Evolutionary conservation across 2,888 invertebrate genomes (phyloP).

Genomic region (Morpho helenor): DNA sequence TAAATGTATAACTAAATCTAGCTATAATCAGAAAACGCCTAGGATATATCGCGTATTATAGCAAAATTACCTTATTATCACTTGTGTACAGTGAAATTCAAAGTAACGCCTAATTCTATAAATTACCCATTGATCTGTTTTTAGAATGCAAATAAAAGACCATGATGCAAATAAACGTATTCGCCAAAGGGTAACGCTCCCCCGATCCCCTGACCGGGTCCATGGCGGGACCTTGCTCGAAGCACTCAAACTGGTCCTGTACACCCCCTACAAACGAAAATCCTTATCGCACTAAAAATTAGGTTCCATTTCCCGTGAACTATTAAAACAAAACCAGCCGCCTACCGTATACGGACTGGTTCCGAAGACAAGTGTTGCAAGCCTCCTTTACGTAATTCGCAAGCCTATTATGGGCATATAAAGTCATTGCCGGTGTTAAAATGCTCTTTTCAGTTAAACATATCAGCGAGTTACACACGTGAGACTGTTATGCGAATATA

Average conservation of each 20-base stretch:
- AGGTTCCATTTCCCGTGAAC: conserved; percentile 6
- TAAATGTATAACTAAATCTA: too few relatives aligned
- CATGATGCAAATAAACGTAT: conserved; percentile 26
- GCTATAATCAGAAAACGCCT: too few relatives aligned
- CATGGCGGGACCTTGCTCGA: conserved; percentile 66
- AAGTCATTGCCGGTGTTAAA: conserved; percentile 28
- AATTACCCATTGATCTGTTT: too few relatives aligned
- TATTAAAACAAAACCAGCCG: conserved; percentile 5
- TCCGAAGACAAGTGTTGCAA: conserved; percentile 44
- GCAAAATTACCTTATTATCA: too few relatives aligned
- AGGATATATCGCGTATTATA: too few relatives aligned
- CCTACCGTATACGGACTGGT: conserved; percentile 39
- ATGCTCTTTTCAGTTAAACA: conserved; percentile 19
- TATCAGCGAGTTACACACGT: conserved; percentile 1
- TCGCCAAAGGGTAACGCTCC: conserved; percentile 34
- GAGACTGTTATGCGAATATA: too few relatives aligned
- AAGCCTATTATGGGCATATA: conserved; percentile 32
- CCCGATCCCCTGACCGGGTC: conserved; percentile 33
- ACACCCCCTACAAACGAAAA: neutral
- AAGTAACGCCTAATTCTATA: too few relatives aligned
- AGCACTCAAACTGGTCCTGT: conserved; percentile 53
- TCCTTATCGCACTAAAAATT: conserved; percentile 9
- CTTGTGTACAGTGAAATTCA: too few relatives aligned
- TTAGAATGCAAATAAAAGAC: too few relatives aligned
- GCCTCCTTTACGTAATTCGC: conserved; percentile 50